Percentiles rank a stretch among this genome's conserved stretches.
Conservation (phyloP, 2,113 vertebrate genomes). For the Hassar affinis region DNA sequence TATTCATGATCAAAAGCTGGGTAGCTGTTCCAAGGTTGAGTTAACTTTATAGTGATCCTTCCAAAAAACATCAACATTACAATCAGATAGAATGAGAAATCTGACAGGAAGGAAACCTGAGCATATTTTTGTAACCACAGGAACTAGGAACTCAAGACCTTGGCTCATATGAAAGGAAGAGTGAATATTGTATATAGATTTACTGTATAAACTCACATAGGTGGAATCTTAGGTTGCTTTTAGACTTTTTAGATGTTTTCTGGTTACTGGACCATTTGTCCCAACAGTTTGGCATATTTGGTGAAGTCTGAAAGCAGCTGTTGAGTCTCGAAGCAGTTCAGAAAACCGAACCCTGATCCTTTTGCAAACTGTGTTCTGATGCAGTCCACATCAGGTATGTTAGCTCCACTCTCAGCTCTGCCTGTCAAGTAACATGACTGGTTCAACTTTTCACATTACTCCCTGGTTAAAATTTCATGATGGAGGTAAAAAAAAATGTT, state of each 20-base stretch:
- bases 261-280: background rate
- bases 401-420: background rate
- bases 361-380: background rate
- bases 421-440: background rate
- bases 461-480: background rate
- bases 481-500: background rate
- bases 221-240: no score
- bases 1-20: constrained; percentile 28
- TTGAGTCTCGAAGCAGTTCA: background rate
- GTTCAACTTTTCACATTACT: no score
- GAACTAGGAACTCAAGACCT: background rate
- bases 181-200: background rate
- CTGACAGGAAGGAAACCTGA: background rate
- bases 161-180: background rate
- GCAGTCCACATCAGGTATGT: background rate
- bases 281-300: background rate
- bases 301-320: background rate
- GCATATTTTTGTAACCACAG: background rate
- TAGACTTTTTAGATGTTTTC: no score
- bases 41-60: background rate
- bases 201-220: no score
- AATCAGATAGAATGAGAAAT: background rate
- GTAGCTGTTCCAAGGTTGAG: background rate
- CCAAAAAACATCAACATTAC: background rate
- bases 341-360: no score